A percentile compares a stretch with the other conserved stretches of the same genome.
phyloP scores from a whole-genome alignment of 2,797 vertebrate genomes.

The Cuniculus paca region DNA sequence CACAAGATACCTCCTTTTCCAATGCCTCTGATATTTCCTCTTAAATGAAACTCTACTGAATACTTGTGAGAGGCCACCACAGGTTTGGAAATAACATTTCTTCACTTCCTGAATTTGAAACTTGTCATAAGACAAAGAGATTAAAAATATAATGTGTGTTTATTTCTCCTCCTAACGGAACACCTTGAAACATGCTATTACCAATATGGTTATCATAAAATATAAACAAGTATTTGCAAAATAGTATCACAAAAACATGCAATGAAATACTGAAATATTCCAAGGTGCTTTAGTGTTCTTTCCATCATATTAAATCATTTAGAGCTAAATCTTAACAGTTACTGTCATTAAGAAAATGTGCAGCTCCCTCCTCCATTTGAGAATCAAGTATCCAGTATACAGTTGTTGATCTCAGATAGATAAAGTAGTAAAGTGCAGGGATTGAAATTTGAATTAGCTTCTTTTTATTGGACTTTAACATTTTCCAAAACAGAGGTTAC shows the following conservation, averaged over 20 bases:
- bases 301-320: conserved; percentile 38
- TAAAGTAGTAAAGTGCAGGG: conserved; percentile 64
- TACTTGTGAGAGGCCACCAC: background rate
- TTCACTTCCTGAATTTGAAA: conserved; percentile 19
- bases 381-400: conserved; percentile 59
- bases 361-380: conserved; percentile 13
- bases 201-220: conserved; percentile 31
- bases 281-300: background rate
- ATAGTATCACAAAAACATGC: background rate
- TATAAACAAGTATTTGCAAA: conserved; percentile 16
- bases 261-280: conserved; percentile 5
- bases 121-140: conserved; percentile 2
- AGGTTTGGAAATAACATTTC: background rate
- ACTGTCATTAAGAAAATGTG: conserved; percentile 77
- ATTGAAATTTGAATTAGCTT: conserved; percentile 64
- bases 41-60: conserved; percentile 54
- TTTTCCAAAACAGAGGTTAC: conserved; percentile 70
- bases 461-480: conserved; percentile 68
- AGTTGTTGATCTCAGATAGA: conserved; percentile 72
- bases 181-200: conserved; percentile 10
- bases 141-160: conserved; percentile 47
- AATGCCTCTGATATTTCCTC: background rate
- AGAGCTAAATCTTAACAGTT: conserved; percentile 60
- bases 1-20: background rate
- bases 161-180: conserved; percentile 23